Percentiles rank a stretch among this genome's conserved stretches.
Conservation (phyloP, 2,113 vertebrate genomes). For the Panthera tigris region DNA sequence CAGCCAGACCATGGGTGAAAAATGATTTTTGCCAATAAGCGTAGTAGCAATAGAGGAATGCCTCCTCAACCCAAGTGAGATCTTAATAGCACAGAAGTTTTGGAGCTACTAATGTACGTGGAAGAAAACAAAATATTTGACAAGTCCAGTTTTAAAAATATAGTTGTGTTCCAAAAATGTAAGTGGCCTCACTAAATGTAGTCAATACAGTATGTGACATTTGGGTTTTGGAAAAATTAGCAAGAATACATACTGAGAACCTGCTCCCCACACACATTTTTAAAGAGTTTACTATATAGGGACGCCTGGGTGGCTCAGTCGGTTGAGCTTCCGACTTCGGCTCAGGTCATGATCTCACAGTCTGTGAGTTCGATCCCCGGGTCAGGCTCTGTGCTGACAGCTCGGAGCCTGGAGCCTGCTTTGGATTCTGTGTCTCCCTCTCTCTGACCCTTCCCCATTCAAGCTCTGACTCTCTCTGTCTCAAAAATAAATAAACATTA, state of each 20-base stretch:
- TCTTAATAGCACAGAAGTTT: background rate
- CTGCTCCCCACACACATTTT: background rate
- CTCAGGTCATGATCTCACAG: too few species aligned
- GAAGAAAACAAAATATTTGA: background rate
- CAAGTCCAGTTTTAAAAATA: background rate
- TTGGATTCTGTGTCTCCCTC: too few species aligned
- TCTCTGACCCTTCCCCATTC: too few species aligned
- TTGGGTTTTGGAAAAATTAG: slow-evolving; percentile 27
- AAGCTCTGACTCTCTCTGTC: too few species aligned
- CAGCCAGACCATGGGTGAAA: background rate
- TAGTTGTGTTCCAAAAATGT: background rate
- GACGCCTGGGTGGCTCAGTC: too few species aligned
- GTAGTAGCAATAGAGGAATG: background rate
- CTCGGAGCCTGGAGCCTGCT: too few species aligned
- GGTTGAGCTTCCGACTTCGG: too few species aligned
- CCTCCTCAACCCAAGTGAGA: background rate
- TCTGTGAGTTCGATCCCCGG: too few species aligned
- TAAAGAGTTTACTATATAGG: background rate
- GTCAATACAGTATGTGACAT: background rate
- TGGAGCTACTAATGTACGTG: background rate
- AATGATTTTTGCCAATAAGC: slow-evolving; percentile 1
- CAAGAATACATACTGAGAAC: background rate
- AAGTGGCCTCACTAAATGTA: background rate
- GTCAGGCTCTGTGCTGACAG: too few species aligned
- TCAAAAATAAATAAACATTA: too few species aligned